Evolutionary conservation across 2,113 vertebrate genomes (phyloP).

Genomic region (Hippolais icterina): DNA sequence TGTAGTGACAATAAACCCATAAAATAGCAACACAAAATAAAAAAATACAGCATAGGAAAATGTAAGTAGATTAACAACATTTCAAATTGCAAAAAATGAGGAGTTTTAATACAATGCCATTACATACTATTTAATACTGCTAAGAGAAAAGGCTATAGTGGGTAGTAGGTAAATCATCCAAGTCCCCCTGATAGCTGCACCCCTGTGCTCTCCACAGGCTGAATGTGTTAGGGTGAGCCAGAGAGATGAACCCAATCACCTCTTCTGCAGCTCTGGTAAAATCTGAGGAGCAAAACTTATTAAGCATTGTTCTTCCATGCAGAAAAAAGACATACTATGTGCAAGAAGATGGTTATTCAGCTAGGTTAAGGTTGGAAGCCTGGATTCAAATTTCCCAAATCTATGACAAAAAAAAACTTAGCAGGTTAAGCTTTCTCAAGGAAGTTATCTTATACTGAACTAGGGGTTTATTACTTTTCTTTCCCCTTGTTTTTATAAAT

Average conservation of each 20-base stretch:
- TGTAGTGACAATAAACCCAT: background rate
- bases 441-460: background rate
- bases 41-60: background rate
- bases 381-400: background rate
- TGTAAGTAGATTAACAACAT: background rate
- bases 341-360: background rate
- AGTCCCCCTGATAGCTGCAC: background rate
- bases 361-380: background rate
- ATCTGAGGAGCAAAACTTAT: background rate
- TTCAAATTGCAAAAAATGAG: background rate
- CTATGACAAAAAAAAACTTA: background rate
- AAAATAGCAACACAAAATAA: background rate
- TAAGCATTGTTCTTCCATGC: background rate
- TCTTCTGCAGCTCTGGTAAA: background rate
- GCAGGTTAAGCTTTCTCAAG: background rate
- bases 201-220: accelerated
- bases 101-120: background rate
- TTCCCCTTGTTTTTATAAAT: background rate
- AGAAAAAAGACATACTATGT: background rate
- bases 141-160: background rate
- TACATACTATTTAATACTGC: background rate
- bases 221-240: accelerated
- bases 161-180: background rate
- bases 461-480: background rate
- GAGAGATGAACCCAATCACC: background rate